phyloP scores from a whole-genome alignment of 2,888 invertebrate species.

The Melikaiella ostensackeni region DNA sequence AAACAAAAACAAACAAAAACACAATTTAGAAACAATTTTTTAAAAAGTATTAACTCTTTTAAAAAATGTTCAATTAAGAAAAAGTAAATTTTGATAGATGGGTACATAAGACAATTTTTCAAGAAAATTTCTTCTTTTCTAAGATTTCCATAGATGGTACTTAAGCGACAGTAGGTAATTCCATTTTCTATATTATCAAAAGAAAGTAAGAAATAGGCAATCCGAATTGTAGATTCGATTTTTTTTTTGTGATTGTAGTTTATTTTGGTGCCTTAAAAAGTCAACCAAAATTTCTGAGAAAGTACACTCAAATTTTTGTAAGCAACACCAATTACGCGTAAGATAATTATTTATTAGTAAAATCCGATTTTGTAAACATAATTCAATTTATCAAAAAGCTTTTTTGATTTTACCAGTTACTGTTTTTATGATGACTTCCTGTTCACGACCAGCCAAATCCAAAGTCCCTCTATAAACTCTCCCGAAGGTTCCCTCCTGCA shows the following conservation, averaged over 20 bases:
- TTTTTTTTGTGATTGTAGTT: not conserved
- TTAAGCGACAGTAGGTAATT: not conserved
- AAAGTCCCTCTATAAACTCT: slow-evolving; percentile 88
- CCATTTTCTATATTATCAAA: not conserved
- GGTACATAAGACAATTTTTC: too few relatives aligned
- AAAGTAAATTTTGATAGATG: too few relatives aligned
- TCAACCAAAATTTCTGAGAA: too few relatives aligned
- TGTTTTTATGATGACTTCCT: slow-evolving; percentile 91
- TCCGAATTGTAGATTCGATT: too few relatives aligned
- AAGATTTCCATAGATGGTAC: not conserved
- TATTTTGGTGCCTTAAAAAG: too few relatives aligned
- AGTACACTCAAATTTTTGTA: too few relatives aligned
- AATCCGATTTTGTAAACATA: too few relatives aligned
- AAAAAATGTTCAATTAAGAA: too few relatives aligned
- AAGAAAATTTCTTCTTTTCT: not conserved
- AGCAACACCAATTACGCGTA: too few relatives aligned
- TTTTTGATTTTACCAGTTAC: slow-evolving; percentile 83
- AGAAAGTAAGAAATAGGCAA: not conserved
- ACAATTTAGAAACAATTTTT: not conserved
- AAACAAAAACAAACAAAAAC: slow-evolving; percentile 47
- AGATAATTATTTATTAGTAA: too few relatives aligned
- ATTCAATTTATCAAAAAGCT: not conserved
- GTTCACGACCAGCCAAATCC: slow-evolving; percentile 81
- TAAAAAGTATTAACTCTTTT: not conserved
- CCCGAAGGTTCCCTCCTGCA: slow-evolving; percentile 93